Percentiles rank a stretch among this genome's conserved stretches.
phyloP scores from a whole-genome alignment of 2,888 invertebrate species.

The Tetropium fuscum region DNA sequence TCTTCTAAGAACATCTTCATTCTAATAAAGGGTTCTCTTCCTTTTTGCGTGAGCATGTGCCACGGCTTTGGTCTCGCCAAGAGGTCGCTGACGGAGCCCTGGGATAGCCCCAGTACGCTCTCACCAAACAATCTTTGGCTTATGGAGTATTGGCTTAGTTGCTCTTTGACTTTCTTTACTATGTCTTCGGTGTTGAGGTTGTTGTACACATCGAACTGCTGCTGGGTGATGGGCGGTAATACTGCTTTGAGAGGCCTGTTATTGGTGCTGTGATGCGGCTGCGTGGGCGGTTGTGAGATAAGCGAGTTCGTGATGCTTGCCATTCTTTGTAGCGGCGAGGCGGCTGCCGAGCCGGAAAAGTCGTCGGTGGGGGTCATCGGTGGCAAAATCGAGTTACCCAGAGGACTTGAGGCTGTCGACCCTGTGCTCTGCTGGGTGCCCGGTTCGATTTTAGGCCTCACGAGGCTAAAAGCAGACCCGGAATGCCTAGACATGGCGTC shows the following conservation, averaged over 20 bases:
- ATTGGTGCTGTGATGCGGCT: constrained; percentile 84
- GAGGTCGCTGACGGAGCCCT: constrained; percentile 97
- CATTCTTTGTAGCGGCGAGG: constrained; percentile 96
- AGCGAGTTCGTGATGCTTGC: constrained; percentile 97
- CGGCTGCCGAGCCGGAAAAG: constrained; percentile 82
- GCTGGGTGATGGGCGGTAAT: constrained; percentile 97
- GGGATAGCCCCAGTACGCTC: constrained; percentile 95
- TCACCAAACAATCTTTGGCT: constrained; percentile 99
- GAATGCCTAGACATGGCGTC: constrained; percentile 76
- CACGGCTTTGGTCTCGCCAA: constrained; percentile 98
- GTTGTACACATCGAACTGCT: constrained; percentile 98
- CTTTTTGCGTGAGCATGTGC: constrained; percentile 99
- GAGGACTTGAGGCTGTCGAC: constrained; percentile 85
- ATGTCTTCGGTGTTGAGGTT: constrained; percentile 99
- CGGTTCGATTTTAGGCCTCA: constrained; percentile 87
- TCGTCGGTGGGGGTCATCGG: constrained; percentile 86
- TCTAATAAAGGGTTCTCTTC: constrained; percentile 95
- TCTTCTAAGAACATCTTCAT: constrained; percentile 99
- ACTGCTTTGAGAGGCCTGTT: constrained; percentile 96
- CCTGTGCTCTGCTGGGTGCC: constrained; percentile 77
- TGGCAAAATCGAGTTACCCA: constrained; percentile 87
- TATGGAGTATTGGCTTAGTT: constrained; percentile 94
- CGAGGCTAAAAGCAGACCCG: constrained; percentile 88
- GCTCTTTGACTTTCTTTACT: constrained; percentile 95
- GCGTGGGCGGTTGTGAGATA: constrained; percentile 89